These are phyloP conservation scores for Hippasteria phrygiana DNA, from an alignment of 53 echinoderm and acorn worm species.

Conservation along the genomic window DNA sequence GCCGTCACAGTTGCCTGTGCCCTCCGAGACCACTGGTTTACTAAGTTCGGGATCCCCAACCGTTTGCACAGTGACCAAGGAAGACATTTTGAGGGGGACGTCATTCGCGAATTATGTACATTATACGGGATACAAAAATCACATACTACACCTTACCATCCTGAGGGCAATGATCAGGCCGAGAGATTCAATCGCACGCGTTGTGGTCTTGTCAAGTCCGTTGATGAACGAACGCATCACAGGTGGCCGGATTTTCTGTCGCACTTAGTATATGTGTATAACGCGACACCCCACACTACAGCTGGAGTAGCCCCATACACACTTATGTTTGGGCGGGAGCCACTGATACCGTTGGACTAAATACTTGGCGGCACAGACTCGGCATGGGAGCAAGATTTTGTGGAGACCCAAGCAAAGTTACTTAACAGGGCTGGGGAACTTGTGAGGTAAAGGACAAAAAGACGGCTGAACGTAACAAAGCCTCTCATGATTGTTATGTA, in stretches of 20 bases:
- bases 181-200: constrained; percentile 29
- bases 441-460: neutral
- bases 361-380: neutral
- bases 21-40: neutral
- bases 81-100: too few relatives aligned
- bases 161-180: constrained; percentile 19
- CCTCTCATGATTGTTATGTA: neutral
- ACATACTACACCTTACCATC: too few relatives aligned
- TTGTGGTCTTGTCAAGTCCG: constrained; percentile 1
- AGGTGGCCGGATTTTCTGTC: constrained; percentile 22
- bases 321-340: constrained; percentile 32
- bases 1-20: neutral
- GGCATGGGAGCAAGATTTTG: constrained; percentile 11
- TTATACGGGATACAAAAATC: neutral
- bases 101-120: too few relatives aligned
- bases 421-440: neutral
- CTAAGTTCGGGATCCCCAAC: neutral
- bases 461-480: neutral
- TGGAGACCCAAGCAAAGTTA: neutral
- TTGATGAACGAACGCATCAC: neutral
- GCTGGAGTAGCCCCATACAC: neutral
- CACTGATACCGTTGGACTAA: constrained; percentile 12
- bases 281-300: neutral
- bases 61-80: too few relatives aligned
- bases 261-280: constrained; percentile 21